These are phyloP conservation scores for Oreochromis tanganicae DNA, from an alignment of 2,113 vertebrate genomes.

Conservation along the genomic window DNA sequence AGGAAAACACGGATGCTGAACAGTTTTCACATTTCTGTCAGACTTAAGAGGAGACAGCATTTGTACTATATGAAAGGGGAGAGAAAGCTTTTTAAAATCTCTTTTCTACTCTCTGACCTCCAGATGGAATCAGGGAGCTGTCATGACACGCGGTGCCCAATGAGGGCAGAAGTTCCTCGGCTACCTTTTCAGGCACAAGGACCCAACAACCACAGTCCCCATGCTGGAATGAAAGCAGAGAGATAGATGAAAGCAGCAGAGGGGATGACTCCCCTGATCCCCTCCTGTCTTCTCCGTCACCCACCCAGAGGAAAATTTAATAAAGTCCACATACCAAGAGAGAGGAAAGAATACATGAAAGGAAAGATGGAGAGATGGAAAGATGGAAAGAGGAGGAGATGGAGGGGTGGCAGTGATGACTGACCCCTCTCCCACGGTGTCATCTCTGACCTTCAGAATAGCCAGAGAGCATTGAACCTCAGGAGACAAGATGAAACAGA, in stretches of 20 bases:
- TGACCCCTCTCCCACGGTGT: slow-evolving; percentile 64
- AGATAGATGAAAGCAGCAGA: slow-evolving; percentile 63
- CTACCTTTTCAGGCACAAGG: slow-evolving; percentile 41
- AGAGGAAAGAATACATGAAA: slow-evolving; percentile 67
- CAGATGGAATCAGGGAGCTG: slow-evolving; percentile 48
- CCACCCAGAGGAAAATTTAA: slow-evolving; percentile 71
- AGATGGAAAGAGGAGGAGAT: slow-evolving; percentile 41
- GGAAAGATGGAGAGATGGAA: slow-evolving; percentile 50
- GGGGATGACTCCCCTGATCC: slow-evolving; percentile 58
- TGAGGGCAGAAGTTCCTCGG: slow-evolving; percentile 43
- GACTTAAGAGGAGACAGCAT: not conserved
- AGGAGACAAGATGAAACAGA: slow-evolving; percentile 47
- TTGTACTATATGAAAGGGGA: slow-evolving; percentile 3
- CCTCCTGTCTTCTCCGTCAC: slow-evolving; percentile 62
- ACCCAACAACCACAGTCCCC: slow-evolving; percentile 42
- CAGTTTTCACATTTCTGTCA: slow-evolving; percentile 2
- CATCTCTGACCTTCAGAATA: slow-evolving; percentile 62
- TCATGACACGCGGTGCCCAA: slow-evolving; percentile 15
- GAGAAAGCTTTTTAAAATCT: slow-evolving; percentile 6
- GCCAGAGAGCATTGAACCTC: slow-evolving; percentile 37
- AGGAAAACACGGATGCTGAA: not conserved
- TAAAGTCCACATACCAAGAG: slow-evolving; percentile 72
- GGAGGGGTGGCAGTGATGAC: slow-evolving; percentile 57
- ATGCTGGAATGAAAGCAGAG: slow-evolving; percentile 54
- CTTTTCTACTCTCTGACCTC: slow-evolving; percentile 38